Percentiles rank a stretch among this genome's conserved stretches.
phyloP scores from a whole-genome alignment of 2,888 invertebrate genomes.

The Dicyrtomina minuta region DNA sequence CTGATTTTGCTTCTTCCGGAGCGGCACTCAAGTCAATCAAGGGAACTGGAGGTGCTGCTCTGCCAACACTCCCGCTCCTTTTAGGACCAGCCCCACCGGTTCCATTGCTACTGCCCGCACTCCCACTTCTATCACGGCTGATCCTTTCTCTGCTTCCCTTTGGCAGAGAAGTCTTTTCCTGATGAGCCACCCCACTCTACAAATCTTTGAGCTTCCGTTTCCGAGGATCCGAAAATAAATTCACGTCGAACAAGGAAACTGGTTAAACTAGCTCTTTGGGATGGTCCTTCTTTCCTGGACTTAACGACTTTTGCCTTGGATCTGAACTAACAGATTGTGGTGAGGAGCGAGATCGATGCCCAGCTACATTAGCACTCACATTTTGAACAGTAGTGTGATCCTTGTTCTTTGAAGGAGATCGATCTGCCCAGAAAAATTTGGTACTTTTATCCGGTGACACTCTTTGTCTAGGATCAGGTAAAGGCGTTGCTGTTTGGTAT shows the following conservation, averaged over 20 bases:
- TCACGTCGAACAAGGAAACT: background rate
- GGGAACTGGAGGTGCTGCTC: too few relatives aligned
- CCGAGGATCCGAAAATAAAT: constrained; percentile 4
- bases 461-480: background rate
- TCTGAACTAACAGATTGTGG: background rate
- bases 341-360: constrained; percentile 9
- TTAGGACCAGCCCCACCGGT: background rate
- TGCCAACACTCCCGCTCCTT: too few relatives aligned
- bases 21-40: background rate
- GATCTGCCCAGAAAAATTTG: background rate
- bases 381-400: background rate
- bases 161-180: background rate
- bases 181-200: background rate
- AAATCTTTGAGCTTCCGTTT: background rate
- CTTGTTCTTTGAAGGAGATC: background rate
- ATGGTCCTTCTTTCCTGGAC: background rate
- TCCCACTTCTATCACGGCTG: background rate
- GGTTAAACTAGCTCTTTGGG: background rate
- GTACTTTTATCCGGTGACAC: background rate
- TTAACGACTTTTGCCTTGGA: constrained; percentile 9
- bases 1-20: background rate
- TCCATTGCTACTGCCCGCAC: constrained; percentile 1
- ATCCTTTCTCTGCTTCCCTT: background rate
- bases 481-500: too few relatives aligned
- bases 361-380: too few relatives aligned